phyloP scores from a whole-genome alignment of 92 coral and sea anemone species.

The Galaxea fascicularis region DNA sequence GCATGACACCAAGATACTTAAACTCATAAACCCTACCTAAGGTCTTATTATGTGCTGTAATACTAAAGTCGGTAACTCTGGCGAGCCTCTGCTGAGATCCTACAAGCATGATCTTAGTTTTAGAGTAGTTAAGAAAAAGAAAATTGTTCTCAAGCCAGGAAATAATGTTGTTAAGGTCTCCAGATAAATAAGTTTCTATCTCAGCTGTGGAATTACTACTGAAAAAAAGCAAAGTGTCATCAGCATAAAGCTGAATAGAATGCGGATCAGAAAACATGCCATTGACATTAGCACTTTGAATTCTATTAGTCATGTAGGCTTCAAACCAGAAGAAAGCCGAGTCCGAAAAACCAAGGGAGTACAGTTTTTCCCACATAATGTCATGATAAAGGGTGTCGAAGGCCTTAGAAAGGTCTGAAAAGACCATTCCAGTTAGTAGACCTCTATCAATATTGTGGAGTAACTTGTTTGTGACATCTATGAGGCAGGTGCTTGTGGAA shows the following conservation, averaged over 20 bases:
- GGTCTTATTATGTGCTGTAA: conserved; percentile 7
- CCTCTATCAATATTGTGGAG: conserved; percentile 59
- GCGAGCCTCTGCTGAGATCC: conserved; percentile 52
- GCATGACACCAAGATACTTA: too few relatives aligned
- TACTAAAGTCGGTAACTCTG: background rate
- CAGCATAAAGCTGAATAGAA: conserved; percentile 47
- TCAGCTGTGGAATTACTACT: conserved; percentile 32
- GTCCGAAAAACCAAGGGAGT: conserved; percentile 19
- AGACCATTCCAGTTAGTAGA: conserved; percentile 46
- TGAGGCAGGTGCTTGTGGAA: conserved; percentile 63
- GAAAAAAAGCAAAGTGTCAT: conserved; percentile 39
- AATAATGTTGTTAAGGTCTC: conserved; percentile 33
- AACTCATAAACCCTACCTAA: background rate
- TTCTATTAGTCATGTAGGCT: conserved; percentile 29
- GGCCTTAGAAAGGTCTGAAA: conserved; percentile 49
- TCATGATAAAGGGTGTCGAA: conserved; percentile 60
- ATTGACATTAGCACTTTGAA: too few relatives aligned
- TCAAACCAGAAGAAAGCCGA: conserved; percentile 38
- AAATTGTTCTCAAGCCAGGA: conserved; percentile 38
- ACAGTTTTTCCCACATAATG: conserved; percentile 31
- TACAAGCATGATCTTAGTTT: conserved; percentile 50
- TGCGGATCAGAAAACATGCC: too few relatives aligned
- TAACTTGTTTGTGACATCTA: conserved; percentile 53
- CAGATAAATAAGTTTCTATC: conserved; percentile 44
- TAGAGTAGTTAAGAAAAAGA: conserved; percentile 30